Evolutionary conservation across 2,888 invertebrate genomes (phyloP), one percentile per base, ranked within the genome.

Genomic region (Anodontia alba): DNA sequence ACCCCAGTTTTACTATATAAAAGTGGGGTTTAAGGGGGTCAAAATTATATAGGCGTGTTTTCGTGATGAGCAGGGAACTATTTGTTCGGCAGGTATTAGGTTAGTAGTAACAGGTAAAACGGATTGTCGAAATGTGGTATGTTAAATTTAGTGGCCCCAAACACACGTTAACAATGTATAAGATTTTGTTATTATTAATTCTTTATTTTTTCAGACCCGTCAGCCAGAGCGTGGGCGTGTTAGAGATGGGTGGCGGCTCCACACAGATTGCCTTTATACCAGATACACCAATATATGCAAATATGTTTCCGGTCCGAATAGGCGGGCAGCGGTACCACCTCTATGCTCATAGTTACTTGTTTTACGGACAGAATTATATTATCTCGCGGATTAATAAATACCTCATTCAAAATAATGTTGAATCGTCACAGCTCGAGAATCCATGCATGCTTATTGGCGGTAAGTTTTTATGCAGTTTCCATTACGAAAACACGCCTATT

Each of bases 221-320:
- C 46, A 82, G 80, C 17, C 77, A 91, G 75, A 94, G 94, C 3
- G 93, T 94, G 8, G 95, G 95, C 26, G 94, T 95, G 87, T 89
- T 95, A 76, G 95, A 95, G 89, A 95, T 95, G 95, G 95, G 95
- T 23, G 95, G 95, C 23, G 95, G 95, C 0, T 95, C 95, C 23
- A 94, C 95, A 62, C 95, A 95, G 89, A 95, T 95, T 46, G 95
- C 95, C 15, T 95, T 95, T 87, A 89, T 92, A 51, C 93, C 93
- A 17, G 88, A 88, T 12, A 90, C 89, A 20, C 90, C 91, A 20
- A 78, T 93, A 23, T 90, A 92, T 71, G 91, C 92, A 73, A 90
- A 93, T 74, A 93, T 93, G 88, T 94, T 92, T 81, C 92, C 92
- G 29, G 88, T 93, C 51, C 85, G 87, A 57, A 80, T 93, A 20